Evolutionary conservation across 2,888 invertebrate genomes (phyloP), one percentile per base, ranked within the genome.

Genomic region (Philopedon plagiatum): DNA sequence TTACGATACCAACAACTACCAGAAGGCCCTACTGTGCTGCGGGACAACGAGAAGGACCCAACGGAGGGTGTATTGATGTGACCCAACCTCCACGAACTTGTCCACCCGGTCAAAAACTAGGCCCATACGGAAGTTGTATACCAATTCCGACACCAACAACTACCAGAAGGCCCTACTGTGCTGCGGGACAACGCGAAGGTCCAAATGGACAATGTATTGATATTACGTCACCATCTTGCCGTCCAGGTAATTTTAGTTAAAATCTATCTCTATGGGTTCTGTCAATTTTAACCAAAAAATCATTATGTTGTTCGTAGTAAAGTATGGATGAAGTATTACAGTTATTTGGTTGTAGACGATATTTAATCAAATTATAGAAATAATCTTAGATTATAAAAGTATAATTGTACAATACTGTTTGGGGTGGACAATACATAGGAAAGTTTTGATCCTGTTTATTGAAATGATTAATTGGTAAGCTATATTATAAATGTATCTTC

Each of bases 61-160:
- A 79, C 82, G 1, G 84, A 63, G 11, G 84, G 46, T 73, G 69
- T 15, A 60, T 64, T 54, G 19, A 19, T 11, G 29, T 51, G 23
- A 72, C 67, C 9, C 39, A 44, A 4, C 60, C 68, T 7, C 56
- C 73, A 7, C 26, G 44, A 44, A 41, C 68, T 26, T 39, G 76
- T 23, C 39, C 39, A 34, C 21, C 49, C 13, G 21, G 34, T 13
- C 18, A 56, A 58, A 57, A 44, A 44, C 62, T 19, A 19, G 57
- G 51, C n/a, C 51, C 71, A 5, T 71, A 18, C 44, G 66, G 71
- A 34, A 15, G 41, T 29, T 71, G 71, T 44, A 44, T 61, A n/a
- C 62, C 51, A 18, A 46, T 73, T 32, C 21, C 46, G 3, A n/a
- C 56, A 8, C 51, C 66, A 63, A 39, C 67, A n/a, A 49, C 67